Base-by-base conservation (phyloP, 92 coral and sea anemone species). In the Blastomussa wellsi region DNA sequence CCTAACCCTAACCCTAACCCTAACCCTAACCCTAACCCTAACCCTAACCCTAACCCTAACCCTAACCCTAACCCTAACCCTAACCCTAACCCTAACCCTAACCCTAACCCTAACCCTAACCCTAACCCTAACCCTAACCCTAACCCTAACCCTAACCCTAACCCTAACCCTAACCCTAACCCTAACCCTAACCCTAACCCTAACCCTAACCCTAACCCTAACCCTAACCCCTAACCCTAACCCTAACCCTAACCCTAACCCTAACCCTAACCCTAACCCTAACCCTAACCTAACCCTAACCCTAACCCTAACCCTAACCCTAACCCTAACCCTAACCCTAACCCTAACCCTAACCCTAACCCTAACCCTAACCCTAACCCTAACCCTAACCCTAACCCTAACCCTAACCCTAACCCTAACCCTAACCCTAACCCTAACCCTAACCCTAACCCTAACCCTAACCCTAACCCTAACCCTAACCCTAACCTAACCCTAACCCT, bases 11-110 rank as follows among this genome's bases (percentile, higher is more conserved):
- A 84, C 83, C 88, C 88, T 77, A 84, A 84, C 88, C 88, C 88
- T 74, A 84, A 84, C 88, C 89, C 86, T 66, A 79, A 86, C 86
- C 89, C 89, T 79, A 66, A 86, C 77, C 90, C 90, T 67, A 60
- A 86, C 78, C 90, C 90, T 75, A 78, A 86, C 59, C 90, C 90
- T 49, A 80, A 86, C 80, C 90, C 90, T 86, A 80, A 64, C 80
- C 86, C 90, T 79, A 80, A 86, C 80, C 90, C 90, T 86, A 80
- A 84, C 88, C 88, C 88, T 84, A 84, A 84, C 88, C 88, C 88
- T 84, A 80, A 80, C 84, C 84, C 76, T 80, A 80, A 80, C 84
- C 84, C 84, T 80, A 80, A 80, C 76, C 84, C 84, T 66, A 62
- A 80, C 76, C 84, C 84, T 66, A 62, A 80, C 76, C 84, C 84